phyloP scores from a whole-genome alignment of 1,140 invertebrate species.

The Agrypnia vestita region DNA sequence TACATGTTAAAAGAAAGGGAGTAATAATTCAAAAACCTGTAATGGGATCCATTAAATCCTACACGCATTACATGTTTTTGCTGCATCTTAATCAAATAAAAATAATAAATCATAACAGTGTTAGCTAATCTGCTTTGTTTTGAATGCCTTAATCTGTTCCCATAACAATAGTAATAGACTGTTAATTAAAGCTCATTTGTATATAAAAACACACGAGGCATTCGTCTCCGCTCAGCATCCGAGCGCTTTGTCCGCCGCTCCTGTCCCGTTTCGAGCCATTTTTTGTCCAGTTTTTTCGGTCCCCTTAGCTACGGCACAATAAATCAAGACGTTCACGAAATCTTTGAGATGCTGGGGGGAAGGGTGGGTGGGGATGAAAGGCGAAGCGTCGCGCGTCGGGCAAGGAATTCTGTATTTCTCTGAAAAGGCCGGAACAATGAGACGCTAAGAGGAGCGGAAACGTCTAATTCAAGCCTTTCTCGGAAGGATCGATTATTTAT shows the following conservation, averaged over 20 bases:
- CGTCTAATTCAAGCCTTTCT: conserved; percentile 47
- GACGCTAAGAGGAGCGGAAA: conserved; percentile 35
- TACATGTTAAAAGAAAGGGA: no score
- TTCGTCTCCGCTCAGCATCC: neutral
- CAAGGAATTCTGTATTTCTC: conserved; percentile 23
- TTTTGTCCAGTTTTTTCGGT: conserved; percentile 34
- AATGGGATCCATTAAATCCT: no score
- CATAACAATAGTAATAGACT: neutral
- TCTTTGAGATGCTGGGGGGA: conserved; percentile 2
- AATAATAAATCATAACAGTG: no score
- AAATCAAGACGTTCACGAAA: conserved; percentile 23
- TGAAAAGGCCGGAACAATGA: conserved; percentile 27
- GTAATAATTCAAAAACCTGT: no score
- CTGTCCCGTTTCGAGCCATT: neutral
- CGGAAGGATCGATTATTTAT: conserved; percentile 43
- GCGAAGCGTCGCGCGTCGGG: neutral
- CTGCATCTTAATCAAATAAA: no score
- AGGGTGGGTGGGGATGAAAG: no score
- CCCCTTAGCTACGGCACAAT: conserved; percentile 27
- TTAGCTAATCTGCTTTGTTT: neutral
- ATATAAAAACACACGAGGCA: neutral
- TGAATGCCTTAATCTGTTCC: neutral
- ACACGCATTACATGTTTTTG: no score
- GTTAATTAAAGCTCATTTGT: neutral
- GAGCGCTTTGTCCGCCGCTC: neutral